Evolutionary conservation across 2,797 vertebrate species (phyloP).

Genomic region (Neomorphus geoffroyi): DNA sequence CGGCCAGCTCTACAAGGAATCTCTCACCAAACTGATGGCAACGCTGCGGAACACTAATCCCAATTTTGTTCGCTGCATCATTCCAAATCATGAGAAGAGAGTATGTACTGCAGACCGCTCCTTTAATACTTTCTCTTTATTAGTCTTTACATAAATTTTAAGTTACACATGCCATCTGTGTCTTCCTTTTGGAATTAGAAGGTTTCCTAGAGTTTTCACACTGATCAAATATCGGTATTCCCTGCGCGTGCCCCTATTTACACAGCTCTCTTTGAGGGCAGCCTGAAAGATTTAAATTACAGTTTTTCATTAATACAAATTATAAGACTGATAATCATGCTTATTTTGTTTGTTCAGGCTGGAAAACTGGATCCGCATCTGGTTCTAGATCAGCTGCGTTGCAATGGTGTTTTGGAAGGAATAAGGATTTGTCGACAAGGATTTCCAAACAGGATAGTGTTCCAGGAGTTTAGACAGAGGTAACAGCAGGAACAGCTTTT

Average conservation of each 20-base stretch:
- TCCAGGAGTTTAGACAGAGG: constrained; percentile 98
- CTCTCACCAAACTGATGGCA: constrained; percentile 95
- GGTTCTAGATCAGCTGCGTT: constrained; percentile 94
- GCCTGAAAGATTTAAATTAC: background rate
- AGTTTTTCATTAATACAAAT: accelerated
- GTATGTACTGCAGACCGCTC: constrained; percentile 58
- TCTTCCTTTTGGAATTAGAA: background rate
- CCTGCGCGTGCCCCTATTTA: background rate
- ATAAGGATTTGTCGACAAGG: constrained; percentile 97
- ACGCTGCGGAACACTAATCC: constrained; percentile 97
- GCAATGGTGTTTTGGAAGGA: constrained; percentile 94
- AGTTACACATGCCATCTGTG: background rate
- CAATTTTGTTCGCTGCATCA: constrained; percentile 98
- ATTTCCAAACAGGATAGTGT: constrained; percentile 97
- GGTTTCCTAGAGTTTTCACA: accelerated
- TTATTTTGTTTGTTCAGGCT: constrained; percentile 78
- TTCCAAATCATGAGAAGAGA: constrained; percentile 97
- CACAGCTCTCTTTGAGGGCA: background rate
- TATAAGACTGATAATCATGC: background rate
- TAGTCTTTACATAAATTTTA: background rate
- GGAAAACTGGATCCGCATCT: constrained; percentile 94
- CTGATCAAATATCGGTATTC: background rate
- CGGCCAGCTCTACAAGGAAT: constrained; percentile 98
- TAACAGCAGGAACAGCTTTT: constrained; percentile 24
- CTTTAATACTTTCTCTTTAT: background rate